Evolutionary conservation across 1,140 invertebrate species (phyloP).

Genomic region (Eueides isabella): DNA sequence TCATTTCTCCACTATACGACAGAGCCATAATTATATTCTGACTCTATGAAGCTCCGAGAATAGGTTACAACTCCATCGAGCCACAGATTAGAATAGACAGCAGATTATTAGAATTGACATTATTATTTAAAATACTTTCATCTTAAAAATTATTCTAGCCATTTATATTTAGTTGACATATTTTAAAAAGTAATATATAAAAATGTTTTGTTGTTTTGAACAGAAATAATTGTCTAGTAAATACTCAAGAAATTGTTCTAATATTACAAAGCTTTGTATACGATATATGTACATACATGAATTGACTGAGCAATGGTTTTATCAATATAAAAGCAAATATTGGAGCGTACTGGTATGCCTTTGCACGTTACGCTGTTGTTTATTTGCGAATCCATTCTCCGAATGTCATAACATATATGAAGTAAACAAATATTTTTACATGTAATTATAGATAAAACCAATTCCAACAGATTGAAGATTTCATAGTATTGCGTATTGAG

Average conservation of each 20-base stretch:
- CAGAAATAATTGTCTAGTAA: background rate
- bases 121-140: too few relatives aligned
- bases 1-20: too few relatives aligned
- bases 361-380: background rate
- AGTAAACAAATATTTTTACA: background rate
- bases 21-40: too few relatives aligned
- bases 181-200: too few relatives aligned
- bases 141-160: too few relatives aligned
- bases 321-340: constrained; percentile 5
- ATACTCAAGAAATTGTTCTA: background rate
- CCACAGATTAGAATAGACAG: too few relatives aligned
- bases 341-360: background rate
- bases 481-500: too few relatives aligned
- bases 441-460: background rate
- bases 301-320: background rate
- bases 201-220: background rate
- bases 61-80: too few relatives aligned
- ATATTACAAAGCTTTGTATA: background rate
- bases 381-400: background rate
- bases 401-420: background rate
- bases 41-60: too few relatives aligned
- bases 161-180: too few relatives aligned
- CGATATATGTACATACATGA: background rate
- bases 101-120: too few relatives aligned
- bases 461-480: too few relatives aligned